Evolutionary conservation across 2,113 vertebrate species (phyloP).

Genomic region (Melospiza georgiana): DNA sequence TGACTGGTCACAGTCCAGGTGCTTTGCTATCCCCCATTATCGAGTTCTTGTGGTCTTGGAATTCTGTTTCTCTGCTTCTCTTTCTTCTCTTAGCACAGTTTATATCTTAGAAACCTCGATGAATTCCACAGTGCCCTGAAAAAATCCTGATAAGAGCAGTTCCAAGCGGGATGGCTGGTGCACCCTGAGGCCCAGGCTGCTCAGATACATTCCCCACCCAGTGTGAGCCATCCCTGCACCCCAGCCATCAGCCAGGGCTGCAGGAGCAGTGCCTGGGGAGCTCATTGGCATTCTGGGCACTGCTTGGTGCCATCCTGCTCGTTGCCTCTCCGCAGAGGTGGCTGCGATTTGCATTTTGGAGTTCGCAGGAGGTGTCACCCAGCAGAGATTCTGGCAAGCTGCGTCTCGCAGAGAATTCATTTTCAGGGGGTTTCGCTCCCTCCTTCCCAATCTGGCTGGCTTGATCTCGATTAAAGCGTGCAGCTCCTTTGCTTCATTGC

Average conservation of each 20-base stretch:
- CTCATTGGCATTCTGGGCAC: background rate
- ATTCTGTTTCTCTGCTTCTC: background rate
- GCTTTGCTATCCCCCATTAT: background rate
- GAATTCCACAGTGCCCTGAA: background rate
- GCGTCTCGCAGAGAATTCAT: conserved; percentile 58
- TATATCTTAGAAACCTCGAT: background rate
- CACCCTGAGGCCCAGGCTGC: background rate
- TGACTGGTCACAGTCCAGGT: background rate
- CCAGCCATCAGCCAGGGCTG: rapidly evolving
- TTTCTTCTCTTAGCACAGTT: background rate
- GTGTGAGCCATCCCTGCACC: background rate
- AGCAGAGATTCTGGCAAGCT: conserved; percentile 35
- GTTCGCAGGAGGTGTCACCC: conserved; percentile 11
- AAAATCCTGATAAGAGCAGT: background rate
- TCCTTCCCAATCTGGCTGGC: conserved; percentile 46
- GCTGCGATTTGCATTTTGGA: background rate
- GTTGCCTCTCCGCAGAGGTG: background rate
- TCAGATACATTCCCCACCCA: background rate
- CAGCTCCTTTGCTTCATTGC: background rate
- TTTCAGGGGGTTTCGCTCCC: background rate
- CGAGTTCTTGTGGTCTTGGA: background rate
- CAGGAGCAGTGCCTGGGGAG: background rate
- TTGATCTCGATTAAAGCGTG: background rate
- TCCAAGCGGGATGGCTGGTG: background rate
- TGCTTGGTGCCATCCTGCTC: background rate